Percentiles rank a stretch among this genome's conserved stretches.
phyloP scores from a whole-genome alignment of 23 tunicate species.

The Phallusia fumigata region DNA sequence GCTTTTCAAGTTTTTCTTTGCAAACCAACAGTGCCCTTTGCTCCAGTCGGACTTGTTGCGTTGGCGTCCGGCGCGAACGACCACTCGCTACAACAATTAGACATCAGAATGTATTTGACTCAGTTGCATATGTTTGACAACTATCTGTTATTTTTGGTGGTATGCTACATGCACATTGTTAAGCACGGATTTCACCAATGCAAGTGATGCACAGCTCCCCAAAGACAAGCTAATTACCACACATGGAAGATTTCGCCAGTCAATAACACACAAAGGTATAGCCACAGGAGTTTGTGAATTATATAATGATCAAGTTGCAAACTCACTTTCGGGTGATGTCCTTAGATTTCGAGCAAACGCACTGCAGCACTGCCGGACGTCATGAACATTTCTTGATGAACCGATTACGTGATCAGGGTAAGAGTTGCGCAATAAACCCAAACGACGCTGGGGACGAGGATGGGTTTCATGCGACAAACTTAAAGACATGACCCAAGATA shows the following conservation, averaged over 20 bases:
- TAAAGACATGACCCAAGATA: background rate
- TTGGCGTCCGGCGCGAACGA: background rate
- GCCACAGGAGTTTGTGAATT: no score
- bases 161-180: no score
- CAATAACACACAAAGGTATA: no score
- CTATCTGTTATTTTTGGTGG: no score
- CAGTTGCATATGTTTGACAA: no score
- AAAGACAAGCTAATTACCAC: no score
- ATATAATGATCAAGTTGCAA: no score
- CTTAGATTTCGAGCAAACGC: background rate
- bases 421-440: background rate
- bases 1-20: background rate
- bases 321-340: background rate
- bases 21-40: background rate
- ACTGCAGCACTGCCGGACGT: background rate
- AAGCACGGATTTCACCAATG: no score
- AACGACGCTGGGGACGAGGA: background rate
- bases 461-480: background rate
- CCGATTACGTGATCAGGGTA: slow-evolving; percentile 5
- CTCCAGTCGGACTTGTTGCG: background rate
- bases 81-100: background rate
- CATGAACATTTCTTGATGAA: background rate
- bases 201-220: no score
- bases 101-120: no score
- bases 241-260: no score